Conservation (phyloP, 2,797 vertebrate genomes). For the Siniperca obscura region DNA sequence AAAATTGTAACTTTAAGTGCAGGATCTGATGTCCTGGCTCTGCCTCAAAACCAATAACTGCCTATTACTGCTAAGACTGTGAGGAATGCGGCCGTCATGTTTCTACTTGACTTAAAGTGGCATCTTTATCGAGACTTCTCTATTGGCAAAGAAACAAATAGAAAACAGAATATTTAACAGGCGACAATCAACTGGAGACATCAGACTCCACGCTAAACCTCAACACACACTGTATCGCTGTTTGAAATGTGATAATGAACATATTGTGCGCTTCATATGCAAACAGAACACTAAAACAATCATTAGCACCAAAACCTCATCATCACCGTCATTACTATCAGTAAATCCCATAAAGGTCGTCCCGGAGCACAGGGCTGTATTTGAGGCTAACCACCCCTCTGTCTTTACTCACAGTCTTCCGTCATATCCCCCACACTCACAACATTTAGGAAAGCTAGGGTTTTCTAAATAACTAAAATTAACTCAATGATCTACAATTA, state of each 20-base stretch:
- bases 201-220: constrained; percentile 68
- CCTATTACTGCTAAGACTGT: constrained; percentile 33
- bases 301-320: constrained; percentile 71
- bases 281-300: constrained; percentile 75
- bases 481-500: constrained; percentile 85
- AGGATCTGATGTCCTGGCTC: constrained; percentile 50
- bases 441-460: constrained; percentile 81
- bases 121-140: constrained; percentile 55
- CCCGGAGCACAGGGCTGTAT: constrained; percentile 65
- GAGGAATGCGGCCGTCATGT: constrained; percentile 64
- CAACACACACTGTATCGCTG: constrained; percentile 25
- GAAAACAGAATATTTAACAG: constrained; percentile 58
- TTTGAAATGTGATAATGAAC: constrained; percentile 55
- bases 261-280: constrained; percentile 30
- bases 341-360: constrained; percentile 77
- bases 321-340: constrained; percentile 70
- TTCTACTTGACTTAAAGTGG: constrained; percentile 59
- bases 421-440: constrained; percentile 72
- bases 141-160: constrained; percentile 59
- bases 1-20: constrained; percentile 39
- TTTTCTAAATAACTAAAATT: constrained; percentile 86
- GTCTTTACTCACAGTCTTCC: constrained; percentile 72
- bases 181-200: constrained; percentile 66
- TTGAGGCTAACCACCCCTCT: constrained; percentile 77
- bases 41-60: constrained; percentile 53